phyloP scores from a whole-genome alignment of 1,140 invertebrate genomes.

The Philopotamus ludificatus region DNA sequence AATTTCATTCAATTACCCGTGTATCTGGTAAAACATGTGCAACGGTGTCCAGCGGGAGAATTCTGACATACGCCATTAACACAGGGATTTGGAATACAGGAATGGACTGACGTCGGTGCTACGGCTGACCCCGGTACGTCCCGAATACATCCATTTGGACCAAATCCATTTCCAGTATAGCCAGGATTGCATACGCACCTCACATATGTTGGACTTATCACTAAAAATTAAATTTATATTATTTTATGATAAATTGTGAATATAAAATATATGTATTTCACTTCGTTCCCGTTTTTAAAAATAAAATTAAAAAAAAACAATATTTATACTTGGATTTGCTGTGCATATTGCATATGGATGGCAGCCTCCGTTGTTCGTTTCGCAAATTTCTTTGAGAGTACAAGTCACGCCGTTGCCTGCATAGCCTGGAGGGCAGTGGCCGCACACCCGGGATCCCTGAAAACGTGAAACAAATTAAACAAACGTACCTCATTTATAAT shows the following conservation, averaged over 20 bases:
- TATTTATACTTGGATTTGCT: conserved; percentile 62
- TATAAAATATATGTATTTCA: background rate
- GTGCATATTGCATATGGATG: conserved; percentile 77
- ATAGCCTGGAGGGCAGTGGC: conserved; percentile 83
- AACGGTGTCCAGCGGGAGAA: conserved; percentile 53
- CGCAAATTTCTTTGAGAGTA: conserved; percentile 66
- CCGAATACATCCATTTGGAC: conserved; percentile 71
- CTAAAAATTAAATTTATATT: conserved; percentile 41
- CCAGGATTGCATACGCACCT: conserved; percentile 78
- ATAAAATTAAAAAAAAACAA: background rate
- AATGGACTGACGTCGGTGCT: conserved; percentile 35
- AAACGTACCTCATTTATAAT: background rate
- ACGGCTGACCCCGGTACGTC: conserved; percentile 43
- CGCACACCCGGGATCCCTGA: conserved; percentile 80
- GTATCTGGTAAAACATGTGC: conserved; percentile 61
- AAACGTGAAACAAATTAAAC: conserved; percentile 22
- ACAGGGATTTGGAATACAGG: conserved; percentile 71
- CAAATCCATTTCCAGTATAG: conserved; percentile 78
- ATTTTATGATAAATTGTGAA: too few relatives aligned
- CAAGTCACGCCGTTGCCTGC: conserved; percentile 78
- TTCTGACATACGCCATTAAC: conserved; percentile 62
- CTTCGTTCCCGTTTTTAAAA: too few relatives aligned
- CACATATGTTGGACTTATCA: conserved; percentile 57
- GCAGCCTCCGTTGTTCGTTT: conserved; percentile 80
- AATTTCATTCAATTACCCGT: conserved; percentile 56